Evolutionary conservation across 2,113 vertebrate genomes (phyloP).

Genomic region (chimpanzee (Pan troglodytes)): NHGRI_mPanTro3-v2.1_pri NC_072409.2:20871001-20871500

Average conservation of each 20-base stretch:
- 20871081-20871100: background rate
- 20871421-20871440: background rate
- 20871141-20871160: background rate
- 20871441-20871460: background rate
- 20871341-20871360: background rate
- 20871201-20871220: background rate
- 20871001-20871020: background rate
- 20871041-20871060: background rate
- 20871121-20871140: background rate
- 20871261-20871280: background rate
- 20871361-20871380: background rate
- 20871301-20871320: background rate
- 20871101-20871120: background rate
- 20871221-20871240: background rate
- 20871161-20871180: background rate
- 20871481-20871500: background rate
- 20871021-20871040: background rate
- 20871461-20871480: background rate
- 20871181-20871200: background rate
- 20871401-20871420: background rate
- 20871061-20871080: background rate
- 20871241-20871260: background rate
- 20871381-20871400: background rate
- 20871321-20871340: background rate
- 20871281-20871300: background rate